Conservation (phyloP, 2,888 invertebrate species). For the Anticlea derivata region DNA sequence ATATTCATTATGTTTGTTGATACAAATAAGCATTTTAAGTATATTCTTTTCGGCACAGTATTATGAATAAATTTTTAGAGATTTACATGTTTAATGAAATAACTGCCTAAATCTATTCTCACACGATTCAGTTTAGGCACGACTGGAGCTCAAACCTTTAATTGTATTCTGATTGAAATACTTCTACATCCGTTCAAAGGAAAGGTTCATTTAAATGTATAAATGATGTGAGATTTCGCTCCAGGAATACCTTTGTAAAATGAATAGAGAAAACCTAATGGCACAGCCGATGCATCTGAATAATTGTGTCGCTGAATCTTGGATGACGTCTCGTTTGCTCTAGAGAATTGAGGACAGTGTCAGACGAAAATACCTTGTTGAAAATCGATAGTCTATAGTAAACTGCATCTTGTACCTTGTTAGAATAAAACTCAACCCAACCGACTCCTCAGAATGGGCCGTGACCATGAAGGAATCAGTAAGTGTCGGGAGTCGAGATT, state of each 20-base stretch:
- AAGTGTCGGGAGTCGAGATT: too few relatives aligned
- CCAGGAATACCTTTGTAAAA: conserved; percentile 1
- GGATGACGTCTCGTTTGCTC: conserved; percentile 7
- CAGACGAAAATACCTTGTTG: neutral
- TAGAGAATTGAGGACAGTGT: conserved; percentile 32
- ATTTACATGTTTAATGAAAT: too few relatives aligned
- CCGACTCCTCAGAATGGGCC: too few relatives aligned
- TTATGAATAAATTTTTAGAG: too few relatives aligned
- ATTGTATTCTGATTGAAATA: neutral
- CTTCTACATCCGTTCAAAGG: neutral
- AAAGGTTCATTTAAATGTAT: neutral
- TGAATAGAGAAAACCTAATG: conserved; percentile 3
- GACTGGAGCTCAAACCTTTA: neutral
- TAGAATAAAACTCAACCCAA: too few relatives aligned
- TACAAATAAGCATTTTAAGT: too few relatives aligned
- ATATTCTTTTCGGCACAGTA: too few relatives aligned
- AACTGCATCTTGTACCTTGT: too few relatives aligned
- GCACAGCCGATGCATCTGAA: conserved; percentile 8
- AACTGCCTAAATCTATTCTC: too few relatives aligned
- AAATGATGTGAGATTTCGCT: neutral
- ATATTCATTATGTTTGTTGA: too few relatives aligned
- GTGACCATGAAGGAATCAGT: too few relatives aligned
- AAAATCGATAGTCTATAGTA: neutral
- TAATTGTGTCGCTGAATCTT: conserved; percentile 1
- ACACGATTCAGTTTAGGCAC: too few relatives aligned